Evolutionary conservation across 92 coral and sea anemone genomes (phyloP).

Genomic region (Heteractis magnifica): DNA sequence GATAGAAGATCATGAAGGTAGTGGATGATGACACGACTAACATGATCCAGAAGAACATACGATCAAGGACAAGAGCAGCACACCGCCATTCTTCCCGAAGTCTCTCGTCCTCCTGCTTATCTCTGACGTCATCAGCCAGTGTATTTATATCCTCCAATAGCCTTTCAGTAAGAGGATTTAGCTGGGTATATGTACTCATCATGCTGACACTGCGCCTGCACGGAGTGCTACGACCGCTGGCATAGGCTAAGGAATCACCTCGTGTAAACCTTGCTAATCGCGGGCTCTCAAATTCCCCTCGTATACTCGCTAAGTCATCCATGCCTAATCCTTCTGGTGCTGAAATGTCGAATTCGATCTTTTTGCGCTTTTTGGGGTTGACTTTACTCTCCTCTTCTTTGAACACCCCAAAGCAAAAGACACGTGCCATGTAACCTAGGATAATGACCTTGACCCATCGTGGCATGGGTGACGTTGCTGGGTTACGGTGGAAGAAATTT

Average conservation of each 20-base stretch:
- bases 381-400: slow-evolving; percentile 61
- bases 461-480: slow-evolving; percentile 93
- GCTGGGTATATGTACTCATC: slow-evolving; percentile 57
- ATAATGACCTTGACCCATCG: slow-evolving; percentile 84
- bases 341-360: slow-evolving; percentile 54
- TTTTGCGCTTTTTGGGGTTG: slow-evolving; percentile 43
- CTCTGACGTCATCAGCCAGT: slow-evolving; percentile 81
- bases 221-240: slow-evolving; percentile 76
- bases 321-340: slow-evolving; percentile 42
- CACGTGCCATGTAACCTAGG: slow-evolving; percentile 83
- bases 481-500: slow-evolving; percentile 85
- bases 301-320: slow-evolving; percentile 53
- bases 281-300: slow-evolving; percentile 58
- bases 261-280: slow-evolving; percentile 43
- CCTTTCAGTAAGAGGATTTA: slow-evolving; percentile 67
- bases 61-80: slow-evolving; percentile 80
- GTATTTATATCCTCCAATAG: slow-evolving; percentile 74
- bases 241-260: slow-evolving; percentile 44
- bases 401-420: slow-evolving; percentile 66
- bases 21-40: slow-evolving; percentile 50
- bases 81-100: slow-evolving; percentile 86
- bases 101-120: slow-evolving; percentile 77
- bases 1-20: slow-evolving; percentile 69
- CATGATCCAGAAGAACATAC: slow-evolving; percentile 86
- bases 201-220: slow-evolving; percentile 58